Conservation (phyloP, 2,113 vertebrate genomes). For the Eulemur rufifrons region DNA sequence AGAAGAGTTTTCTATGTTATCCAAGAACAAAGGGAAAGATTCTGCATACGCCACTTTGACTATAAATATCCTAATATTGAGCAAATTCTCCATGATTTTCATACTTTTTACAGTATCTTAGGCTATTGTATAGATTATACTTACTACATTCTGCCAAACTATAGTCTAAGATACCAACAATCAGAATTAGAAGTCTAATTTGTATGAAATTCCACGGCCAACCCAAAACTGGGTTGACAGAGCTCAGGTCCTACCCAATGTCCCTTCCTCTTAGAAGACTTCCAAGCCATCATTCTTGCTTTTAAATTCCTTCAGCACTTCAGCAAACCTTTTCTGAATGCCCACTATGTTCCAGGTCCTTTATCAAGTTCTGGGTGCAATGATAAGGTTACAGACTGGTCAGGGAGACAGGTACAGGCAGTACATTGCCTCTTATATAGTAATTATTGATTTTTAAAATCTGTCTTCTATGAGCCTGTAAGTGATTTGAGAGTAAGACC, state of each 20-base stretch:
- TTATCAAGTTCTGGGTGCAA: neutral
- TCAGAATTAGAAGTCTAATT: neutral
- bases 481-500: neutral
- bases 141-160: neutral
- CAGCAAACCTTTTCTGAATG: neutral
- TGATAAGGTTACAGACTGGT: neutral
- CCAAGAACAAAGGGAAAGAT: neutral
- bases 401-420: neutral
- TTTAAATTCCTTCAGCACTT: neutral
- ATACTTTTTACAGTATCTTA: neutral
- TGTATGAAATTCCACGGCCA: neutral
- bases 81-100: neutral
- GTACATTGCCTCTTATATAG: neutral
- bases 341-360: neutral
- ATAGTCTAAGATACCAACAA: neutral
- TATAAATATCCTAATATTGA: neutral
- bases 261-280: neutral
- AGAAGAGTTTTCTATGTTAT: slow-evolving; percentile 3
- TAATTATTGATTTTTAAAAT: neutral
- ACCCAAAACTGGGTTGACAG: neutral
- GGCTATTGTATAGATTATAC: neutral
- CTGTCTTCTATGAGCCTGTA: neutral
- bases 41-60: neutral
- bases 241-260: neutral
- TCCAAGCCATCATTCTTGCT: neutral